Evolutionary conservation across 2,797 vertebrate genomes (phyloP).

Genomic region (Lepilemur ruficaudatus): DNA sequence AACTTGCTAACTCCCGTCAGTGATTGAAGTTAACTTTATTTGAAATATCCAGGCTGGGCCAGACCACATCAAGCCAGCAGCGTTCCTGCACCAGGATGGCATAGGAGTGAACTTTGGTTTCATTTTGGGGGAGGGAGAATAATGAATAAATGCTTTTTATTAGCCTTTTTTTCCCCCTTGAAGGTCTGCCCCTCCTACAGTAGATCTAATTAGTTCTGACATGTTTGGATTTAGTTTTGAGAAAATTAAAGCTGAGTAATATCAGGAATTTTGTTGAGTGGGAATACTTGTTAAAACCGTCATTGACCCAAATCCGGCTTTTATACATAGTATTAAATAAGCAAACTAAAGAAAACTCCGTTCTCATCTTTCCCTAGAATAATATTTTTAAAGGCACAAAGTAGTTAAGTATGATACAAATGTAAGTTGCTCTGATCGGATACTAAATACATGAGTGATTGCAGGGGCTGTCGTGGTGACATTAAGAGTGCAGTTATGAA

Average conservation of each 20-base stretch:
- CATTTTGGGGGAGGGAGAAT: constrained; percentile 1
- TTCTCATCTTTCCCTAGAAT: constrained; percentile 13
- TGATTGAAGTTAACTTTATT: constrained; percentile 71
- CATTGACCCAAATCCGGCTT: constrained; percentile 43
- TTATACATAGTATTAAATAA: constrained; percentile 6
- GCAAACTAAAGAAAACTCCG: not conserved
- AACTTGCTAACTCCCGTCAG: constrained; percentile 19
- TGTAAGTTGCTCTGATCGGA: not conserved
- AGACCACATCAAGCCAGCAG: constrained; percentile 66
- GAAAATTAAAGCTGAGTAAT: constrained; percentile 51
- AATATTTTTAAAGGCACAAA: constrained; percentile 42
- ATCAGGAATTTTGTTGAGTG: constrained; percentile 38
- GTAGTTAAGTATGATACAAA: constrained; percentile 30
- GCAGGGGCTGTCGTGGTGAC: not conserved
- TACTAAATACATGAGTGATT: constrained; percentile 32
- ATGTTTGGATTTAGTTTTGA: constrained; percentile 61
- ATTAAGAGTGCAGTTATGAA: not conserved
- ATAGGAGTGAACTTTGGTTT: constrained; percentile 50
- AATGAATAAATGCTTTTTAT: constrained; percentile 51
- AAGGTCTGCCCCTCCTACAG: not conserved
- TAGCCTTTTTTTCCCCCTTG: constrained; percentile 13
- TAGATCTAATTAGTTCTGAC: constrained; percentile 47
- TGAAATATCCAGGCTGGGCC: constrained; percentile 19
- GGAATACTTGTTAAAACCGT: constrained; percentile 36
- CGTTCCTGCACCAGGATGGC: not conserved